Percentiles rank a stretch among this genome's conserved stretches.
Evolutionary conservation across 2,113 vertebrate species (phyloP).

Genomic region (Tympanuchus pallidicinctus): DNA sequence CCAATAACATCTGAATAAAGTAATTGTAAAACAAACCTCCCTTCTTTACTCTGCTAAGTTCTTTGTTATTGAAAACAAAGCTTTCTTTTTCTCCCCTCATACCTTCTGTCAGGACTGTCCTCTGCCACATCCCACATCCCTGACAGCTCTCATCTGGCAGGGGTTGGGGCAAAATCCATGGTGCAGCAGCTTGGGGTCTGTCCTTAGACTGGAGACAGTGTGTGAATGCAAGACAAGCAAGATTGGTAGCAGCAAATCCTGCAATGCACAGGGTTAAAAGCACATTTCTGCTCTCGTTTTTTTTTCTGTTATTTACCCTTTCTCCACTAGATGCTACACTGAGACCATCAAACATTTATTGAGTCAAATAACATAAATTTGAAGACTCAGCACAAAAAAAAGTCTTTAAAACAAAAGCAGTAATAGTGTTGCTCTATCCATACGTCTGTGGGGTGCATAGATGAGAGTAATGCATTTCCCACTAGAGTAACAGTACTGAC

Average conservation of each 20-base stretch:
- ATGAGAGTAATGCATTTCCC: background rate
- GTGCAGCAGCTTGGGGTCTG: background rate
- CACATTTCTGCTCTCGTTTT: background rate
- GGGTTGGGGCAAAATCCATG: background rate
- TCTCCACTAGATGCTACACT: slow-evolving; percentile 56
- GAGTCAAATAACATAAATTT: slow-evolving; percentile 43
- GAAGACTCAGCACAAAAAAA: background rate
- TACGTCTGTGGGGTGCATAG: background rate
- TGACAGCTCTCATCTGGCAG: background rate
- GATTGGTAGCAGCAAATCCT: background rate
- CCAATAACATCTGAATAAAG: slow-evolving; percentile 6
- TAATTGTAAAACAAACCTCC: background rate
- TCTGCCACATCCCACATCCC: background rate
- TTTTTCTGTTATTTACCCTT: slow-evolving; percentile 61
- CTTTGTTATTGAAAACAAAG: background rate
- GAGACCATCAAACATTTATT: slow-evolving; percentile 59
- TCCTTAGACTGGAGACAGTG: background rate
- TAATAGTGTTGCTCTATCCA: background rate
- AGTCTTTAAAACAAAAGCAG: background rate
- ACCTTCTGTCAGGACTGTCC: background rate
- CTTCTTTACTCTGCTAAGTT: background rate
- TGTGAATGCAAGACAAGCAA: background rate
- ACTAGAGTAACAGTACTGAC: background rate
- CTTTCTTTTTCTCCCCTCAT: background rate
- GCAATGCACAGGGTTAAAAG: background rate